Evolutionary conservation across 2,888 invertebrate species (phyloP).

Genomic region (Stomorhina lunata): DNA sequence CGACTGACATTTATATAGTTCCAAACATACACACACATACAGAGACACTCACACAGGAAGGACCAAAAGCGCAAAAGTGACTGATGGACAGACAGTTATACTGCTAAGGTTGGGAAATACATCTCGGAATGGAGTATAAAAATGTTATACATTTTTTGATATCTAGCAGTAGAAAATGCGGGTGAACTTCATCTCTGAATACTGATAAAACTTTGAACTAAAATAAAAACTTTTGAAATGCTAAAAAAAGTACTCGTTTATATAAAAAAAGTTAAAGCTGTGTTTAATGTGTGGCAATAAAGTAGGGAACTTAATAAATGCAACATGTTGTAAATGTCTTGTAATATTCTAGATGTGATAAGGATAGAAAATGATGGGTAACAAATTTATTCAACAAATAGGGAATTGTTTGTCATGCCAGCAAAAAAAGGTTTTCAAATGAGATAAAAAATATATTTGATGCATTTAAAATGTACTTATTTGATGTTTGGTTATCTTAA

Average conservation of each 20-base stretch:
- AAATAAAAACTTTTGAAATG: not conserved
- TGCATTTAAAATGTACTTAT: not conserved
- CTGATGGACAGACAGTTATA: no score
- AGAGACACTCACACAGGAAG: not conserved
- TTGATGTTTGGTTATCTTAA: not conserved
- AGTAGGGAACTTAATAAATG: conserved; percentile 67
- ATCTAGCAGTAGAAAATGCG: no score
- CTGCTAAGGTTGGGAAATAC: no score
- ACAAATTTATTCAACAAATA: conserved; percentile 9
- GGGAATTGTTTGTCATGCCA: not conserved
- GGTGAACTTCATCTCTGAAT: conserved; percentile 28
- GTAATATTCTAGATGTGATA: conserved; percentile 29
- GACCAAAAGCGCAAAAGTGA: conserved; percentile 2
- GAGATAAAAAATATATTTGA: no score
- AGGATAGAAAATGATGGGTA: conserved; percentile 7
- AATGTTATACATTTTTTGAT: no score
- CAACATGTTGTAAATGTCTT: conserved; percentile 73
- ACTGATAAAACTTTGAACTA: conserved; percentile 49
- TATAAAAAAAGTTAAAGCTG: conserved; percentile 44
- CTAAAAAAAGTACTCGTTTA: conserved; percentile 20
- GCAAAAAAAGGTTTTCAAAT: no score
- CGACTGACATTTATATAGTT: conserved; percentile 27
- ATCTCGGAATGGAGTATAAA: no score
- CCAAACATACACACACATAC: not conserved
- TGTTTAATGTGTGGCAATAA: conserved; percentile 58